Evolutionary conservation across 2,888 invertebrate genomes (phyloP).

Genomic region (Sesia bembeciformis): DNA sequence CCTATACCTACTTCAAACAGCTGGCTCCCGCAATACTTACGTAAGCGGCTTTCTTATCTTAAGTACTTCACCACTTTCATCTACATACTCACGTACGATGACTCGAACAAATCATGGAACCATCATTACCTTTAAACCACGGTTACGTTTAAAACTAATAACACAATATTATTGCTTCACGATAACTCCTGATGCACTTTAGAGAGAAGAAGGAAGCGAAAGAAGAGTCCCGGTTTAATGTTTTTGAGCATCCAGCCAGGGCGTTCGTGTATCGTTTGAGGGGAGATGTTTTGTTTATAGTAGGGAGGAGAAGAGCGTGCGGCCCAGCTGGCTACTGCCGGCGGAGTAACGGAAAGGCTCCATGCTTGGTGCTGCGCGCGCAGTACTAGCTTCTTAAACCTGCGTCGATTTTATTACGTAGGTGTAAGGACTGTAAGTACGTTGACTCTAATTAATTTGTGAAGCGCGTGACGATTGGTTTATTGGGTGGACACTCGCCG

Average conservation of each 20-base stretch:
- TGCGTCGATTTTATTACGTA: slow-evolving; percentile 61
- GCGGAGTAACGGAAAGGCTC: slow-evolving; percentile 41
- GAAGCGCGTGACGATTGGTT: slow-evolving; percentile 13
- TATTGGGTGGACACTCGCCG: slow-evolving; percentile 5
- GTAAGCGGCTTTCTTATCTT: slow-evolving; percentile 50
- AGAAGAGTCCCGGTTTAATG: slow-evolving; percentile 17
- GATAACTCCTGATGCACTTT: slow-evolving; percentile 35
- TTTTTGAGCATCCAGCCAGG: slow-evolving; percentile 52
- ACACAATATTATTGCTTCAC: slow-evolving; percentile 59
- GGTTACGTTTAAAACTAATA: slow-evolving; percentile 38
- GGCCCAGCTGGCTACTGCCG: slow-evolving; percentile 69
- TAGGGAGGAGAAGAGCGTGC: slow-evolving; percentile 47
- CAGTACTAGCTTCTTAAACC: slow-evolving; percentile 21
- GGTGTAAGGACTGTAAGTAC: slow-evolving; percentile 46
- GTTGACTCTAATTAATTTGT: slow-evolving; percentile 41
- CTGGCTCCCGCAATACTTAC: slow-evolving; percentile 45
- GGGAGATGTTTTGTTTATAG: slow-evolving; percentile 40
- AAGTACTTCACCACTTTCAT: slow-evolving; percentile 25
- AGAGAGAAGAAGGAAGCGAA: slow-evolving; percentile 28
- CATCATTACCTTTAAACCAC: slow-evolving; percentile 33
- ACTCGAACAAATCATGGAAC: slow-evolving; percentile 37
- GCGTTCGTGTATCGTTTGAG: slow-evolving; percentile 59
- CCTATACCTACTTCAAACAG: slow-evolving; percentile 18
- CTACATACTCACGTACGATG: slow-evolving; percentile 53
- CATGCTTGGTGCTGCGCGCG: slow-evolving; percentile 55